Evolutionary conservation across 1,140 invertebrate genomes (phyloP).

Genomic region (Agraylea sexmaculata): DNA sequence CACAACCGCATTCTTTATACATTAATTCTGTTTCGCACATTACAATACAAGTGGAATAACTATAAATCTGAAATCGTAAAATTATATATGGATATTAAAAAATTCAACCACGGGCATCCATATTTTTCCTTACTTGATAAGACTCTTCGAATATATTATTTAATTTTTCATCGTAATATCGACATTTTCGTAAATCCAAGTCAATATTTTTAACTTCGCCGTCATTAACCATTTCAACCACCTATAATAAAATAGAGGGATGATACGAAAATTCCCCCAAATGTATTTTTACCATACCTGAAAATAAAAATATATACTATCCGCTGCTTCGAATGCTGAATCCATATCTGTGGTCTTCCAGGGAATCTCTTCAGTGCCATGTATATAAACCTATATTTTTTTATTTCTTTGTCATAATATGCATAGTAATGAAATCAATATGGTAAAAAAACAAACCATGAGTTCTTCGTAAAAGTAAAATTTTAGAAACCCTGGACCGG

Average conservation of each 20-base stretch:
- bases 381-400: constrained; percentile 32
- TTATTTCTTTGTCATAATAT: not conserved
- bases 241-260: constrained; percentile 22
- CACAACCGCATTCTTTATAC: constrained; percentile 35
- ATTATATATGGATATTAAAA: constrained; percentile 5
- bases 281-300: constrained; percentile 8
- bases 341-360: constrained; percentile 29
- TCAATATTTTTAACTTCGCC: constrained; percentile 28
- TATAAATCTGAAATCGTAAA: constrained; percentile 30
- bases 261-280: not conserved
- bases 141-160: constrained; percentile 25
- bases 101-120: not conserved
- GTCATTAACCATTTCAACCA: constrained; percentile 40
- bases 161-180: constrained; percentile 35
- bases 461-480: constrained; percentile 32
- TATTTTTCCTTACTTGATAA: constrained; percentile 22
- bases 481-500: constrained; percentile 35
- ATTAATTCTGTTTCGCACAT: constrained; percentile 34
- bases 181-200: constrained; percentile 33
- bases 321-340: constrained; percentile 14
- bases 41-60: constrained; percentile 40
- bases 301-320: constrained; percentile 13
- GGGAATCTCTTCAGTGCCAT: constrained; percentile 36
- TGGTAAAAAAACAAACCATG: constrained; percentile 20
- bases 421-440: constrained; percentile 2